phyloP scores from a whole-genome alignment of 2,888 invertebrate species.

The Tetheella fluctuosa region DNA sequence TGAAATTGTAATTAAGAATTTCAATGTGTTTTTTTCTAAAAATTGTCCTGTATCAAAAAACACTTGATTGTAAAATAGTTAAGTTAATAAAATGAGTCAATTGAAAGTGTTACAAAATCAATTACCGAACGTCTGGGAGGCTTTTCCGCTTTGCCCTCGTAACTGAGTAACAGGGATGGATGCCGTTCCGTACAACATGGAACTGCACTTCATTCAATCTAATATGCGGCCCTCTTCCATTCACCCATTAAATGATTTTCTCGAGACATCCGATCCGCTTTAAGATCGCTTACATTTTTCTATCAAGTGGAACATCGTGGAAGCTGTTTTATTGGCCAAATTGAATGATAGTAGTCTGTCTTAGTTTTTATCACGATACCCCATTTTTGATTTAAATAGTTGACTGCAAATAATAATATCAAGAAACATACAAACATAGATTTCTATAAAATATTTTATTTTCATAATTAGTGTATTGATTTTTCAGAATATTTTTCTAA shows the following conservation, averaged over 20 bases:
- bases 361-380: too few relatives aligned
- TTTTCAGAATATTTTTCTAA: too few relatives aligned
- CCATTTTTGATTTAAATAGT: too few relatives aligned
- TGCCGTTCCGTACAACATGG: slow-evolving; percentile 39
- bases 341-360: neutral
- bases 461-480: too few relatives aligned
- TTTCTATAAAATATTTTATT: too few relatives aligned
- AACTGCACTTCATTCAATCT: slow-evolving; percentile 61
- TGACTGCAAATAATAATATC: too few relatives aligned
- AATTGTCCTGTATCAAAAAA: neutral
- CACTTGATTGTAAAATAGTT: neutral
- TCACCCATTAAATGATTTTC: slow-evolving; percentile 41
- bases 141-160: slow-evolving; percentile 19
- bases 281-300: slow-evolving; percentile 11
- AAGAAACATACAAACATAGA: too few relatives aligned
- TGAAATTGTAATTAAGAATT: neutral
- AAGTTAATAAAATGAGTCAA: slow-evolving; percentile 41
- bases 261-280: slow-evolving; percentile 22
- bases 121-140: slow-evolving; percentile 45
- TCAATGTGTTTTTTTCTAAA: neutral
- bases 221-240: slow-evolving; percentile 46
- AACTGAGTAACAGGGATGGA: slow-evolving; percentile 18
- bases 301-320: neutral
- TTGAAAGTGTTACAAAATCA: slow-evolving; percentile 48
- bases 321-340: neutral